These are phyloP conservation scores for Daktulosphaira vitifoliae DNA, from an alignment of 1,140 invertebrate species.

Conservation along the genomic window DNA sequence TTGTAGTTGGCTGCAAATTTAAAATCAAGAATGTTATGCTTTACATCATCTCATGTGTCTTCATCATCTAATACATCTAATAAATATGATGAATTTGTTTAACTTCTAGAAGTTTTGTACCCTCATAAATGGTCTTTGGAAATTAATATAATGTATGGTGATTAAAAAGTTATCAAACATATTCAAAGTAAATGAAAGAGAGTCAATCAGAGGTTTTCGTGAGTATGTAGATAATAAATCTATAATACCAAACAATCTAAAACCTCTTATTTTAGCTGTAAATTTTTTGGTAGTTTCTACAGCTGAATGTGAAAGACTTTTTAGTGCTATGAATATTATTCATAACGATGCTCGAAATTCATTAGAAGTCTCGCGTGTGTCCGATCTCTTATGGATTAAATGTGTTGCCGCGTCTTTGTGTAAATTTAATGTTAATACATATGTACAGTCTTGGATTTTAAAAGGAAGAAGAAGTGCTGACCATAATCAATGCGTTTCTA, in stretches of 20 bases:
- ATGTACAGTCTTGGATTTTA: no score
- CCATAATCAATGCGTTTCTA: no score
- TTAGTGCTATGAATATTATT: neutral
- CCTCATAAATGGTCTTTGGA: neutral
- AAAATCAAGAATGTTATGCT: slow-evolving; percentile 4
- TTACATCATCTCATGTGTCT: neutral
- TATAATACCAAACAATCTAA: neutral
- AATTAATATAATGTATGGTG: neutral
- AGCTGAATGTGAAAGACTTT: neutral
- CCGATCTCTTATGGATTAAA: slow-evolving; percentile 4
- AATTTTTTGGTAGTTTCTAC: neutral
- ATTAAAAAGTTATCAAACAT: slow-evolving; percentile 1
- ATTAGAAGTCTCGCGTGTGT: neutral
- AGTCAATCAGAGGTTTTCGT: neutral
- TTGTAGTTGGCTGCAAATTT: neutral
- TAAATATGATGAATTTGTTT: neutral
- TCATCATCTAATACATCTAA: neutral
- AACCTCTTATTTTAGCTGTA: neutral
- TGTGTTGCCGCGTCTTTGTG: neutral
- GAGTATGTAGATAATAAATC: slow-evolving; percentile 8
- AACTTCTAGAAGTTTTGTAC: slow-evolving; percentile 5
- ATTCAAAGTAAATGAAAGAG: slow-evolving; percentile 7
- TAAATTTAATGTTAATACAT: no score
- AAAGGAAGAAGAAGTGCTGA: no score
- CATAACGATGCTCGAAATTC: slow-evolving; percentile 2